A percentile compares a stretch with the other conserved stretches of the same genome.
These are phyloP conservation scores for Thysanoteuthis rhombus DNA, from an alignment of 2,888 invertebrate species.

Conservation along the genomic window DNA sequence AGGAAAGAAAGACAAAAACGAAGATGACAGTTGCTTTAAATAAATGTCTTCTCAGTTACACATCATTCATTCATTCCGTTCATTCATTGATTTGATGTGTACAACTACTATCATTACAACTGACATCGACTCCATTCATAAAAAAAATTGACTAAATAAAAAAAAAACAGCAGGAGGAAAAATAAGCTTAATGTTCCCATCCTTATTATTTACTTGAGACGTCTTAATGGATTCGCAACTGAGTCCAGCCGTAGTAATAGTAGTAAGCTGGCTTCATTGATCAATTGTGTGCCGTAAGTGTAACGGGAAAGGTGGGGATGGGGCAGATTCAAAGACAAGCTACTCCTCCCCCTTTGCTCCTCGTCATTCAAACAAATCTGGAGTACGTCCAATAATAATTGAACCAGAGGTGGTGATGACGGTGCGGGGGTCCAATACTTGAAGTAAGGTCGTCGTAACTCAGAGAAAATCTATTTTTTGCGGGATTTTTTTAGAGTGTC, in stretches of 20 bases:
- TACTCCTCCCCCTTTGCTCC: background rate
- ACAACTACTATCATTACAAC: background rate
- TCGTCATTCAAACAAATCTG: background rate
- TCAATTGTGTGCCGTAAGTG: background rate
- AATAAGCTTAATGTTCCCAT: background rate
- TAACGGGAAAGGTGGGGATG: background rate
- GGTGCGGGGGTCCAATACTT: background rate
- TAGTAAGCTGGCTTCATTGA: background rate
- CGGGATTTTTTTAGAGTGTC: no score
- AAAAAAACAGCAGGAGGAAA: background rate
- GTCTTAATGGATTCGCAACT: background rate
- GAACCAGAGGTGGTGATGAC: background rate
- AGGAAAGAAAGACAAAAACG: background rate
- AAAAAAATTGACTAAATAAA: background rate
- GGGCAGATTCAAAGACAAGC: background rate
- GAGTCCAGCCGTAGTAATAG: background rate
- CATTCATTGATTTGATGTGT: background rate
- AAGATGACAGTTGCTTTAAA: background rate
- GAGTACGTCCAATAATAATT: background rate
- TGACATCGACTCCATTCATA: background rate
- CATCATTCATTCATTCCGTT: background rate
- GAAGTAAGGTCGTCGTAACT: no score
- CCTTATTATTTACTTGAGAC: background rate
- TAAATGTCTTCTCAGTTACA: background rate
- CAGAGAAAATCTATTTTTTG: no score